These are phyloP conservation scores for Melinaea menophilus DNA, from an alignment of 2,888 invertebrate genomes.

Conservation along the genomic window DNA sequence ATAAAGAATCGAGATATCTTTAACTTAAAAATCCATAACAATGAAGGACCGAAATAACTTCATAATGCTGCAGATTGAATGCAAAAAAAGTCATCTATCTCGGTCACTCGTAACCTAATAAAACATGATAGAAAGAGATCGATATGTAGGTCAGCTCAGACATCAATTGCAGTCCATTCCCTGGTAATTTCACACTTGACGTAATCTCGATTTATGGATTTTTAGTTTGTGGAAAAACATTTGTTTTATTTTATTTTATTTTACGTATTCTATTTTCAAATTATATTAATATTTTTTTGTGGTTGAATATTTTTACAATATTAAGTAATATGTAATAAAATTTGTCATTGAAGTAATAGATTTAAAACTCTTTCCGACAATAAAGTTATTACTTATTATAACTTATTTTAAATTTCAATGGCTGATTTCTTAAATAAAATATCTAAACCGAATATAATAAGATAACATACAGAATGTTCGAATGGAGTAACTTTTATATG, in stretches of 20 bases:
- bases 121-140: conserved; percentile 21
- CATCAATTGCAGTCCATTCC: conserved; percentile 27
- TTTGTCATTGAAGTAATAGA: no score
- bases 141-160: conserved; percentile 27
- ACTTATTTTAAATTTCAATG: no score
- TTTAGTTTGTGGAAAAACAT: conserved; percentile 6
- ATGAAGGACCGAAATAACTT: conserved; percentile 9
- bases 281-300: no score
- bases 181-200: conserved; percentile 24
- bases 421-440: no score
- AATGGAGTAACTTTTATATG: no score
- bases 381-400: no score
- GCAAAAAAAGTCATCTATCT: conserved; percentile 14
- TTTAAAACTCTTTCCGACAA: no score
- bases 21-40: conserved; percentile 7
- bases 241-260: neutral
- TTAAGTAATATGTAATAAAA: no score
- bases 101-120: conserved; percentile 15
- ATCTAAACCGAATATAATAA: no score
- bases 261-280: neutral
- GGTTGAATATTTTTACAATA: no score
- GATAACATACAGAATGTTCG: no score
- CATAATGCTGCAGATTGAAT: conserved; percentile 13
- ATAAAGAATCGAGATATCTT: neutral
- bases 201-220: conserved; percentile 22